phyloP scores from a whole-genome alignment of 2,113 vertebrate genomes.

The Strix aluco region DNA sequence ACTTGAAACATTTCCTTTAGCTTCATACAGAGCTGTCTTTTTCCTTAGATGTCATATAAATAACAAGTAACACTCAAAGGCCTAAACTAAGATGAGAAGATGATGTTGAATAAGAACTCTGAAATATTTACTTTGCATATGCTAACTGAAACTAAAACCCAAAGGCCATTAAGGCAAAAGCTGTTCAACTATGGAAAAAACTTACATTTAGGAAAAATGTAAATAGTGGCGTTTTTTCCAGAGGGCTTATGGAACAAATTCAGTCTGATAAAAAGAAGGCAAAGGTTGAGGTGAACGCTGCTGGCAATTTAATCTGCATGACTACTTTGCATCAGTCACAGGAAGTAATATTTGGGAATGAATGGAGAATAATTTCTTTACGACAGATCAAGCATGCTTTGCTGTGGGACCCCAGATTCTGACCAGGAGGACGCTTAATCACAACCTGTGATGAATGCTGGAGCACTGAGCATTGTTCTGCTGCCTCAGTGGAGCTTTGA shows the following conservation, averaged over 20 bases:
- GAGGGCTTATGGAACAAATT: not conserved
- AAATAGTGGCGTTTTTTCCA: not conserved
- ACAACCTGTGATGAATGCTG: not conserved
- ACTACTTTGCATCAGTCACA: not conserved
- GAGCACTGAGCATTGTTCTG: not conserved
- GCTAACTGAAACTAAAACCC: not conserved
- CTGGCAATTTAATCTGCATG: not conserved
- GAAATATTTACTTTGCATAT: not conserved
- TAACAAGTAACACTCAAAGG: not conserved
- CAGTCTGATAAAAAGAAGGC: not conserved
- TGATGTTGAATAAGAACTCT: not conserved
- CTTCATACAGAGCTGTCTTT: not conserved
- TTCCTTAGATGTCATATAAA: not conserved
- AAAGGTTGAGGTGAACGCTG: not conserved
- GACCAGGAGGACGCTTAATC: not conserved
- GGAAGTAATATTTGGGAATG: not conserved
- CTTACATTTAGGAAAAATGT: not conserved
- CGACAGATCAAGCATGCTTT: accelerated
- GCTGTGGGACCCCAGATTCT: not conserved
- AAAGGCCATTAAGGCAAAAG: not conserved
- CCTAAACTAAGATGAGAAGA: not conserved
- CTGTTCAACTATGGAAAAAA: not conserved
- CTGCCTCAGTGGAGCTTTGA: not conserved
- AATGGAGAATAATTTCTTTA: not conserved
- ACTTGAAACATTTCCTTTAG: not conserved